Percentiles rank a stretch among this genome's conserved stretches.
These are phyloP conservation scores for Eupithecia insigniata DNA, from an alignment of 2,888 invertebrate genomes.

Conservation along the genomic window DNA sequence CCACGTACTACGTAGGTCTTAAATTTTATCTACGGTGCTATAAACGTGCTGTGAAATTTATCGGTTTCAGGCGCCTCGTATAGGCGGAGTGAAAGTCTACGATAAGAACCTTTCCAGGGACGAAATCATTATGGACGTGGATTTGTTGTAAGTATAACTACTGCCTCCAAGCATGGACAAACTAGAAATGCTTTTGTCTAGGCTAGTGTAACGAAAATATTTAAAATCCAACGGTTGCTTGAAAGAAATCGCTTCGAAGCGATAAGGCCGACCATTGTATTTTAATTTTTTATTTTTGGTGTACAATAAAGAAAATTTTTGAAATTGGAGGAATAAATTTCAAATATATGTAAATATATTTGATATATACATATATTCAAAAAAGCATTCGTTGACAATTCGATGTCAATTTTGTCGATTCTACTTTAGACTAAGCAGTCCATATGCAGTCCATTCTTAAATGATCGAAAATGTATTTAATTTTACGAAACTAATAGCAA, in stretches of 20 bases:
- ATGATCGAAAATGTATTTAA: no score
- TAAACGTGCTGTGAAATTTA: slow-evolving; percentile 25
- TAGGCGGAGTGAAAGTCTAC: slow-evolving; percentile 98
- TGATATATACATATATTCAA: no score
- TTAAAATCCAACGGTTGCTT: no score
- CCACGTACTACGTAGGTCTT: no score
- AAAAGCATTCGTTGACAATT: neutral
- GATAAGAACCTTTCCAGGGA: slow-evolving; percentile 95
- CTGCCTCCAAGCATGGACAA: neutral
- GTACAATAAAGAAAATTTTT: no score
- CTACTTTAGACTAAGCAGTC: neutral
- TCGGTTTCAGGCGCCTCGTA: slow-evolving; percentile 91
- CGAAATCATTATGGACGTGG: slow-evolving; percentile 98
- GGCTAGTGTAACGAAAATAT: neutral
- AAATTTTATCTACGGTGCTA: slow-evolving; percentile 15
- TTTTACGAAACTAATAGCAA: neutral
- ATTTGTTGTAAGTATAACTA: slow-evolving; percentile 90
- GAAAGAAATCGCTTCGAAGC: no score
- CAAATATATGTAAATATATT: no score
- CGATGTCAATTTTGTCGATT: neutral
- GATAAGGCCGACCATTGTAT: no score
- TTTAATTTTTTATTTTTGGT: no score
- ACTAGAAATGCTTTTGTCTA: neutral
- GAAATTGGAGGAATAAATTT: neutral
- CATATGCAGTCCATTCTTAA: neutral